phyloP scores from a whole-genome alignment of 2,113 vertebrate species.

The Hypomesus transpacificus region DNA sequence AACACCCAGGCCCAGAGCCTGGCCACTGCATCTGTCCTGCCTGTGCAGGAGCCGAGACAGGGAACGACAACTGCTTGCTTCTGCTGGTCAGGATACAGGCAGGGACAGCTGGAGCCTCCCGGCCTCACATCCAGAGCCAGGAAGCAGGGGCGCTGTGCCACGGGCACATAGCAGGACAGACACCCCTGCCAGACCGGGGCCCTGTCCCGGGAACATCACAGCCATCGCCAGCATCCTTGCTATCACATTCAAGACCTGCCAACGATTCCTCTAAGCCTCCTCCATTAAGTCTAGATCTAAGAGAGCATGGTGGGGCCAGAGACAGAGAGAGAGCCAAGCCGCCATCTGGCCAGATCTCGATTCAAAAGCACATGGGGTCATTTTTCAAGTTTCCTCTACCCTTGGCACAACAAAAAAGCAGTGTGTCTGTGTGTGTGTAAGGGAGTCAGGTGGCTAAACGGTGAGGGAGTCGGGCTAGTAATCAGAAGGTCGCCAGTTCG shows the following conservation, averaged over 20 bases:
- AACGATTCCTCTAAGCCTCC: slow-evolving; percentile 50
- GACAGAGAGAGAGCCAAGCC: too few species aligned
- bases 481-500: too few species aligned
- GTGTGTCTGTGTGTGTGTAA: neutral
- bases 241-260: slow-evolving; percentile 55
- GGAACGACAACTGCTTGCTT: slow-evolving; percentile 4
- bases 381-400: neutral
- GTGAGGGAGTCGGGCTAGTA: too few species aligned
- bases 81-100: slow-evolving; percentile 22
- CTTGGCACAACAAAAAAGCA: neutral
- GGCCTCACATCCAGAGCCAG: slow-evolving; percentile 66
- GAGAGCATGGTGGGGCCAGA: neutral
- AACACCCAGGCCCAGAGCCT: neutral
- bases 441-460: too few species aligned
- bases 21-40: neutral
- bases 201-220: slow-evolving; percentile 43
- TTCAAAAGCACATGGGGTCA: too few species aligned
- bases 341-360: too few species aligned
- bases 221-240: slow-evolving; percentile 33
- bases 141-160: slow-evolving; percentile 54
- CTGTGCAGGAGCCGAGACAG: neutral
- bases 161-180: slow-evolving; percentile 55
- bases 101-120: slow-evolving; percentile 67
- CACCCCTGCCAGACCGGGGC: slow-evolving; percentile 30
- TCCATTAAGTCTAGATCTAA: slow-evolving; percentile 47